A percentile compares a stretch with the other conserved stretches of the same genome.
Conservation (phyloP, 1,140 invertebrate genomes). For the Melipona quadrifasciata region DNA sequence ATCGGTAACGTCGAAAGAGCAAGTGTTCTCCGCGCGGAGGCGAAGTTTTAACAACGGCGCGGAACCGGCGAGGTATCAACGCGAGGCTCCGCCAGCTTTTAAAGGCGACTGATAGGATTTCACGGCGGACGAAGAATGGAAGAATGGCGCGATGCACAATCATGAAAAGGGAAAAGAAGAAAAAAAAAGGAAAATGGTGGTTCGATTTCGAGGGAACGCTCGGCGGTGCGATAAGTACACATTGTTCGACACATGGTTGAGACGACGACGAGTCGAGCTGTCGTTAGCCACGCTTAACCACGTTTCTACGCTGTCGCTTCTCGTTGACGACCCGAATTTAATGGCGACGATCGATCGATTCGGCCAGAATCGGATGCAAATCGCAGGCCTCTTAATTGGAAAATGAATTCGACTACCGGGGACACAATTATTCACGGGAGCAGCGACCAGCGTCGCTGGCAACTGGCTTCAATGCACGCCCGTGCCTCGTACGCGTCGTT, state of each 20-base stretch:
- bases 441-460: slow-evolving; percentile 24
- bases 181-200: neutral
- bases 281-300: slow-evolving; percentile 55
- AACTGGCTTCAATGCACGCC: slow-evolving; percentile 52
- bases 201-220: slow-evolving; percentile 17
- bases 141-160: slow-evolving; percentile 26
- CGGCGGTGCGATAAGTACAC: slow-evolving; percentile 55
- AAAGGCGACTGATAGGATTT: slow-evolving; percentile 28
- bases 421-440: slow-evolving; percentile 58
- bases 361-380: slow-evolving; percentile 55
- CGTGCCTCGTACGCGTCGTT: neutral
- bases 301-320: slow-evolving; percentile 46
- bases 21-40: neutral
- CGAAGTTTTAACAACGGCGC: slow-evolving; percentile 18
- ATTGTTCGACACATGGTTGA: slow-evolving; percentile 59
- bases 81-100: slow-evolving; percentile 4
- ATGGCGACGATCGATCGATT: slow-evolving; percentile 52
- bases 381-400: slow-evolving; percentile 64
- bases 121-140: neutral
- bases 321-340: slow-evolving; percentile 55
- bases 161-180: too few relatives aligned
- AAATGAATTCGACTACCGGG: slow-evolving; percentile 63
- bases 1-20: neutral
- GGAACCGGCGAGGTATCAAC: slow-evolving; percentile 21
- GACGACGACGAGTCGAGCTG: slow-evolving; percentile 31